phyloP scores from a whole-genome alignment of 2,888 invertebrate species.

The Mesoligia furuncula region DNA sequence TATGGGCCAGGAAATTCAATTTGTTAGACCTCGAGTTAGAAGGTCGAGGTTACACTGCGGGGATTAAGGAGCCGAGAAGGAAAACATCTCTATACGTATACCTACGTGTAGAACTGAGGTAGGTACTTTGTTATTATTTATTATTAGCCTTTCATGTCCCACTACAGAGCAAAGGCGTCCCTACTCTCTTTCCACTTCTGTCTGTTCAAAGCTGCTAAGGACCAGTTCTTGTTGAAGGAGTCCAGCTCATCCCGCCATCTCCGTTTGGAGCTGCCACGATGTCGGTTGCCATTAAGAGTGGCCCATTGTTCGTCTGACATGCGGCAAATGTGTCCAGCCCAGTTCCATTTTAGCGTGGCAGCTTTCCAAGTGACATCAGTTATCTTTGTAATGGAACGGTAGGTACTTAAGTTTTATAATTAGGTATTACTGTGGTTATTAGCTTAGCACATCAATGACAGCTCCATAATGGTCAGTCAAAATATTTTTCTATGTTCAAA shows the following conservation, averaged over 20 bases:
- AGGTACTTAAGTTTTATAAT: neutral
- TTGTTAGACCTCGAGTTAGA: conserved; percentile 50
- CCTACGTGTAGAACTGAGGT: neutral
- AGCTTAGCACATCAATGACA: neutral
- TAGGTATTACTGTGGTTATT: neutral
- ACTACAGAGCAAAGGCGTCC: neutral
- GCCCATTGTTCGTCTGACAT: neutral
- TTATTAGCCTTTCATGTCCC: neutral
- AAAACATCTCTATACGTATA: conserved; percentile 29
- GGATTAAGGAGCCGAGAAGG: conserved; percentile 29
- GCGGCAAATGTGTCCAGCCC: neutral
- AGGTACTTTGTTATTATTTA: neutral
- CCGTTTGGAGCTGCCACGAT: neutral
- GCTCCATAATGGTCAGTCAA: neutral
- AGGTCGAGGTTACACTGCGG: conserved; percentile 39
- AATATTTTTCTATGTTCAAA: neutral
- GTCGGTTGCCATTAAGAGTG: too few relatives aligned
- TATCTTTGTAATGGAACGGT: too few relatives aligned
- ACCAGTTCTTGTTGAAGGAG: neutral
- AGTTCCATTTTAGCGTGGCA: neutral
- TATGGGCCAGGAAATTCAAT: conserved; percentile 61
- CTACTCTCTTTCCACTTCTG: neutral
- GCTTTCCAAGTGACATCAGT: neutral
- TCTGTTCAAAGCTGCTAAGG: neutral
- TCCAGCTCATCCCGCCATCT: neutral